A percentile compares a stretch with the other conserved stretches of the same genome.
phyloP scores from a whole-genome alignment of 2,797 vertebrate genomes.

The Anguilla marmorata region DNA sequence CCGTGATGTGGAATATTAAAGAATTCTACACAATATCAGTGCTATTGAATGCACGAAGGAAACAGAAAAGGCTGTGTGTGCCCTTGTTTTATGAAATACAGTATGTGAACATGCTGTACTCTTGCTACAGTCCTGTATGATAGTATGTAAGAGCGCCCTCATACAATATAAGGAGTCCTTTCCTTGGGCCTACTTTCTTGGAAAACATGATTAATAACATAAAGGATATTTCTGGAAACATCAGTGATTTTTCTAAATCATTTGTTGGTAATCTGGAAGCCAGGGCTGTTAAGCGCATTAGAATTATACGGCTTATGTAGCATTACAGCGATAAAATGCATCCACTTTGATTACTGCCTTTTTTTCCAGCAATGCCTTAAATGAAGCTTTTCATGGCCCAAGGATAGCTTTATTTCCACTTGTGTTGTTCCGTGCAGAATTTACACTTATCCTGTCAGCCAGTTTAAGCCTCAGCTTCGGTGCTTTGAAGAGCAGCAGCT shows the following conservation, averaged over 20 bases:
- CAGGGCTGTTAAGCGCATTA: background rate
- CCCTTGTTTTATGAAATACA: background rate
- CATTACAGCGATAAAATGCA: background rate
- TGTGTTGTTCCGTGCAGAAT: background rate
- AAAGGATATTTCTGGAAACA: background rate
- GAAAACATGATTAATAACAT: background rate
- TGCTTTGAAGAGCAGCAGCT: background rate
- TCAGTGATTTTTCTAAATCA: background rate
- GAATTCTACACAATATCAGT: background rate
- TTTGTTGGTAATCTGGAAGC: slow-evolving; percentile 18
- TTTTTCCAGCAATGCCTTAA: background rate
- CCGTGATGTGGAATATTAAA: background rate
- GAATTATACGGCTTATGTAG: background rate
- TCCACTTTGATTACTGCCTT: background rate
- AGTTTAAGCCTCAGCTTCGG: background rate
- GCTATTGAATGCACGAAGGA: background rate
- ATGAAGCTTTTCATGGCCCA: slow-evolving; percentile 14
- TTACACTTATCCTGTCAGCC: background rate
- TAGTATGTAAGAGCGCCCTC: background rate
- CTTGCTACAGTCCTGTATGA: background rate
- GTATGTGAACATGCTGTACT: background rate
- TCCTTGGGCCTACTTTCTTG: background rate
- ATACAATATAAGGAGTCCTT: background rate
- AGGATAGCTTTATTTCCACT: slow-evolving; percentile 2
- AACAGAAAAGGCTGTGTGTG: background rate